A percentile compares a stretch with the other conserved stretches of the same genome.
Evolutionary conservation across 1,140 invertebrate species (phyloP).

Genomic region (Spodoptera litura): DNA sequence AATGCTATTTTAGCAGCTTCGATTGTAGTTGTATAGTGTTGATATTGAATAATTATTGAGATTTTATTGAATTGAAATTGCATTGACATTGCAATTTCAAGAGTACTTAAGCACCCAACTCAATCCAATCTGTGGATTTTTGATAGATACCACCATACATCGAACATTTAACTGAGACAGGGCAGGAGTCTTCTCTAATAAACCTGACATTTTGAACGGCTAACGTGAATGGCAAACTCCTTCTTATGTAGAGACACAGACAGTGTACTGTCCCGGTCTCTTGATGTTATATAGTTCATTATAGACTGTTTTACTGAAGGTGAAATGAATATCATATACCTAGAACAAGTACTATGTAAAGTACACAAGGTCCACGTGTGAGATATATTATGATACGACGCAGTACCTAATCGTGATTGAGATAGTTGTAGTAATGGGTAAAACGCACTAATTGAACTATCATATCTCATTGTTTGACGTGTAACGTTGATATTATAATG

Average conservation of each 20-base stretch:
- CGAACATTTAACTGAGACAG: too few species aligned
- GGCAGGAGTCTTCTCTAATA: too few species aligned
- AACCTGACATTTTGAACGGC: too few species aligned
- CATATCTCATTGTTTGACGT: constrained; percentile 3
- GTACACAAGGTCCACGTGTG: neutral
- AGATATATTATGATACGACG: neutral
- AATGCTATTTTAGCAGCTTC: too few species aligned
- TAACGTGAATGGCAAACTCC: too few species aligned
- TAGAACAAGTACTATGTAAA: neutral
- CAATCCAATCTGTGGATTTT: too few species aligned
- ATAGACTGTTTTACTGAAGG: neutral
- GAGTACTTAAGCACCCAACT: too few species aligned
- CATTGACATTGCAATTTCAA: too few species aligned
- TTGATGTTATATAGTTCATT: neutral
- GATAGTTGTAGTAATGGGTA: neutral
- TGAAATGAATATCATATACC: constrained; percentile 28
- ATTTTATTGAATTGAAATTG: too few species aligned
- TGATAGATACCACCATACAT: too few species aligned
- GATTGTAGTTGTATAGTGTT: too few species aligned
- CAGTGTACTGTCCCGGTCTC: neutral
- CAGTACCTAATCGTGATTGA: neutral
- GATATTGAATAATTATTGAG: too few species aligned
- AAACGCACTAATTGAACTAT: constrained; percentile 13
- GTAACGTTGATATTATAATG: neutral
- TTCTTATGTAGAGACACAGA: neutral